Base-by-base conservation (phyloP, 1,140 invertebrate species). In the Drosophila pandora region DNA sequence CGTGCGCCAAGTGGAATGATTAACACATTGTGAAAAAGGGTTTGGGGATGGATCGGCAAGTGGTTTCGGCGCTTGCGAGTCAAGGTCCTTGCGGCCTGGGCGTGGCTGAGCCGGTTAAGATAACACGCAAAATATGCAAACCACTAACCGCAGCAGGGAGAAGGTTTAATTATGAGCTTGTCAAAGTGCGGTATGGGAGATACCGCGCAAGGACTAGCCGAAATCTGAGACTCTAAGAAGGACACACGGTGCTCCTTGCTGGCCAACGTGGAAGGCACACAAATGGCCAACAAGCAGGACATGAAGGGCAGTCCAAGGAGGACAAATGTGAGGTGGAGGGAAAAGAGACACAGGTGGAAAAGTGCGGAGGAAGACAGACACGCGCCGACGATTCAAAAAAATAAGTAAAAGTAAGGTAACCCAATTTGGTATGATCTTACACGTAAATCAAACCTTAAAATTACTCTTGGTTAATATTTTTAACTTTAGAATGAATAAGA, bases 1-100 rank as follows among this genome's bases (percentile, higher is more conserved):
- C 82, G 82, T 81, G 82, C 69, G 64, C 77, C 77, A 67, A 65
- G 54, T 60, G 54, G 45, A 85, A 85, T 85, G 82, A 87, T 87
- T 85, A 85, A 87, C 81, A 85, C 81, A 79, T 85, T 69, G 37
- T 58, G 32, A 57, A 10, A 12, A 25, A 37, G 28, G 8, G 25
- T 9, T 21, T 30, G 50, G 22, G 21, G n/a, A 30, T 10, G 9
- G 49, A 32, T n/a, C 25, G 13, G 57, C 21, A 22, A 32, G 30
- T 21, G 13, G 13, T 17, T 17, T 17, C 17, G 17, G 39, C 28
- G 7, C 30, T 12, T 32, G 2, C 10, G 37, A 10, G 17, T 43
- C 41, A 43, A 43, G 41, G 41, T 17, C 41, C 17, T 43, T 17
- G 41, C 41, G 41, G 41, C 41, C 8, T 23, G 37, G 58, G 23